Base-by-base conservation (phyloP, 35 echinoderm and acorn worm genomes). In the Nesometra sesokonis region DNA sequence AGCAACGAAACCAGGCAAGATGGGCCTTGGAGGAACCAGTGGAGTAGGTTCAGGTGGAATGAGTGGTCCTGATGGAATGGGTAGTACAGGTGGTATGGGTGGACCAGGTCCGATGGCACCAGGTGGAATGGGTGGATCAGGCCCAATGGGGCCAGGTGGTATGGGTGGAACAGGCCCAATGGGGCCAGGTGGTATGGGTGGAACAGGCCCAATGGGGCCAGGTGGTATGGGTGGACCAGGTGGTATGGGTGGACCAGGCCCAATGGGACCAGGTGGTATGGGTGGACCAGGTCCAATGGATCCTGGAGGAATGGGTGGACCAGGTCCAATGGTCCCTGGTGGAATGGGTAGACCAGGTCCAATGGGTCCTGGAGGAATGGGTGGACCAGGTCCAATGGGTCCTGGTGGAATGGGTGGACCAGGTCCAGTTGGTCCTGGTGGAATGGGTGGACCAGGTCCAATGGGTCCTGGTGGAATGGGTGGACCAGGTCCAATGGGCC, bases 1-100 rank as follows among this genome's bases (percentile, higher is more conserved):
- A 77, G 11, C 80, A 11, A 76, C 34, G 52, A 47, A 47, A 9
- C 38, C 79, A 83, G 39, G 40, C 8, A 46, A 57, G 52, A 80
- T 79, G 15, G 86, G 86, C 21, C 86, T 77, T 0, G 76, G 86
- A 30, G 86, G 77, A 40, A 78, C 79, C 29, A 77, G 79, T 87
- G 86, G 76, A 38, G 76, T n/a, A 27, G 27, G 32, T 21, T 35
- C 37, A 29, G 80, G 37, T 32, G 86, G 86, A 19, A 79, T 87
- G 57, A 47, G 83, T n/a, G 83, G 83, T n/a, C 43, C 38, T 11
- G 5, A 11, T 36, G 35, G 19, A 36, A 85, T 31, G 35, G 82
- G 82, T n/a, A n/a, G n/a, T 84, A 23, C 34, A 32, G 32, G 47
- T 7, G 84, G 47, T 76, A 47, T 17, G 34, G 32, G 47, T 23